These are phyloP conservation scores for Pterocles orientalis DNA, from an alignment of 2,113 vertebrate genomes.

Conservation along the genomic window DNA sequence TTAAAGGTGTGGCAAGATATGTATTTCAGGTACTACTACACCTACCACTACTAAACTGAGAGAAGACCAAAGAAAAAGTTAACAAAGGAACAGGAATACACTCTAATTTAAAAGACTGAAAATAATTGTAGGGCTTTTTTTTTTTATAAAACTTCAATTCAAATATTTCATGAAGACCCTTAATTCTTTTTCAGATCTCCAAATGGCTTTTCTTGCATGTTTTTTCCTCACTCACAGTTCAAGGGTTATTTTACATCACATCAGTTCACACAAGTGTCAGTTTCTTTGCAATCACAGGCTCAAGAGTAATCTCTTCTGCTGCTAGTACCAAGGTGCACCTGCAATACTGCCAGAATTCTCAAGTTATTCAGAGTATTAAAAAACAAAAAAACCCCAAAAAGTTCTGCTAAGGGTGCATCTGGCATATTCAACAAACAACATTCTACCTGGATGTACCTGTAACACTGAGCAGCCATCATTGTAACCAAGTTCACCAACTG, in stretches of 20 bases:
- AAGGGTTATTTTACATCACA: slow-evolving; percentile 17
- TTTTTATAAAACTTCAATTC: slow-evolving; percentile 20
- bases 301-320: slow-evolving; percentile 49
- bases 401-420: not conserved
- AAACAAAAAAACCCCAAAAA: not conserved
- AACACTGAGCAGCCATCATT: slow-evolving; percentile 21
- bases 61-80: not conserved
- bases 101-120: not conserved
- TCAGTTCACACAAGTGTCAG: slow-evolving; percentile 43
- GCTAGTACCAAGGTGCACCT: slow-evolving; percentile 56
- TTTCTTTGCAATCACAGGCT: slow-evolving; percentile 60
- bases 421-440: slow-evolving; percentile 21
- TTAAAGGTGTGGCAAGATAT: not conserved
- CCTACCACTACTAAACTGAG: not conserved
- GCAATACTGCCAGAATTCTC: slow-evolving; percentile 57
- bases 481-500: slow-evolving; percentile 48
- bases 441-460: slow-evolving; percentile 42
- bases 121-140: not conserved
- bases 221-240: slow-evolving; percentile 48
- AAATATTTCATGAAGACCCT: slow-evolving; percentile 54
- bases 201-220: slow-evolving; percentile 46
- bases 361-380: slow-evolving; percentile 10
- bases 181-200: slow-evolving; percentile 14
- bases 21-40: not conserved
- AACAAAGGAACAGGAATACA: not conserved